Evolutionary conservation across 1,140 invertebrate genomes (phyloP).

Genomic region (Trichogramma pretiosum): DNA sequence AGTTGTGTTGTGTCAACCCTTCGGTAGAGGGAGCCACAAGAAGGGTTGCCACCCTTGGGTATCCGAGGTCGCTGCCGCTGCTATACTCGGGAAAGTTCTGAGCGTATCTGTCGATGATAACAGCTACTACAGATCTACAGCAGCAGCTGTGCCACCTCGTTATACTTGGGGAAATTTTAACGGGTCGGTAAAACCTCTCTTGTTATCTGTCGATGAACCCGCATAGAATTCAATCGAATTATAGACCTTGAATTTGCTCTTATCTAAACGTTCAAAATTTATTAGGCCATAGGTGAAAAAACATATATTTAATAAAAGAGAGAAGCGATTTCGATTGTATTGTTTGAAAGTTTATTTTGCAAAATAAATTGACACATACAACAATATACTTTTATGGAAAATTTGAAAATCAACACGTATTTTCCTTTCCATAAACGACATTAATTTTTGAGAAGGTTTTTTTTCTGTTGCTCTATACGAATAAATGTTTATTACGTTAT

Average conservation of each 20-base stretch:
- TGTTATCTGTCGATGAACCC: no score
- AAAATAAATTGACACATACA: constrained; percentile 44
- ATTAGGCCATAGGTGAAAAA: no score
- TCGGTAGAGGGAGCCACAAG: constrained; percentile 12
- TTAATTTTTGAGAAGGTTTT: no score
- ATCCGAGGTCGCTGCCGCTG: not conserved
- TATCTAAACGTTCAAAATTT: no score
- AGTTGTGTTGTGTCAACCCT: not conserved
- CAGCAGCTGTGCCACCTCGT: no score
- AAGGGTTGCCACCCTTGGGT: not conserved
- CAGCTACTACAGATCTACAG: no score
- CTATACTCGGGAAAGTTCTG: not conserved
- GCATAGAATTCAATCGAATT: no score
- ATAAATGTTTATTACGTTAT: constrained; percentile 21
- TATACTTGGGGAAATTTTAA: no score
- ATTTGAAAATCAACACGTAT: constrained; percentile 31
- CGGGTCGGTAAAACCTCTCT: no score
- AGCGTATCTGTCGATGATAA: constrained; percentile 1
- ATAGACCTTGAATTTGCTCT: no score
- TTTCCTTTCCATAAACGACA: constrained; percentile 23
- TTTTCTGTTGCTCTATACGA: constrained; percentile 1
- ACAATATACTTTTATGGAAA: constrained; percentile 30
- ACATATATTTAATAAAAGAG: no score
- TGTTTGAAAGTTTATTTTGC: constrained; percentile 38
- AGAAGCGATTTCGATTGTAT: no score